phyloP scores from a whole-genome alignment of 2,888 invertebrate genomes.

The Entomobrya proxima region DNA sequence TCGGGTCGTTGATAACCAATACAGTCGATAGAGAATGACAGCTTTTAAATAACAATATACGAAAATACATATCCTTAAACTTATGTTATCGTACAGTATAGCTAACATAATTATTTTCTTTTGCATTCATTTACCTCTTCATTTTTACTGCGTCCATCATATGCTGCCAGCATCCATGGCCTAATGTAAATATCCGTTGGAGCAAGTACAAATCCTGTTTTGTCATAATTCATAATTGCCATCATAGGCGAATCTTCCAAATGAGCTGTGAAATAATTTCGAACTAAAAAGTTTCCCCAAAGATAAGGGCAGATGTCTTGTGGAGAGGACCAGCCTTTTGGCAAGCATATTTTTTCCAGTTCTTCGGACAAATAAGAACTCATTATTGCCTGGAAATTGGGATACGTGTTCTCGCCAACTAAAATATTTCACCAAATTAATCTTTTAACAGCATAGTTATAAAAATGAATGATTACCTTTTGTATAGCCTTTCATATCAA shows the following conservation, averaged over 20 bases:
- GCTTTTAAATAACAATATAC: too few relatives aligned
- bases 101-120: too few relatives aligned
- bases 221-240: slow-evolving; percentile 86
- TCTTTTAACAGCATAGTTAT: too few relatives aligned
- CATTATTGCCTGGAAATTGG: slow-evolving; percentile 89
- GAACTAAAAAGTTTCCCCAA: slow-evolving; percentile 85
- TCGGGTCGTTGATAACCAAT: slow-evolving; percentile 68
- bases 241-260: slow-evolving; percentile 82
- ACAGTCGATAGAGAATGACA: too few relatives aligned
- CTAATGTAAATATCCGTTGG: slow-evolving; percentile 90
- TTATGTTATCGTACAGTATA: too few relatives aligned
- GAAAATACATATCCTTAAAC: too few relatives aligned
- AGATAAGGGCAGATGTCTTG: slow-evolving; percentile 85
- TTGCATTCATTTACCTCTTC: too few relatives aligned
- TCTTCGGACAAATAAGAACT: slow-evolving; percentile 81
- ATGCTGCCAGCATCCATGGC: slow-evolving; percentile 82
- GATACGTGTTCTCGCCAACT: slow-evolving; percentile 90
- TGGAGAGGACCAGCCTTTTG: slow-evolving; percentile 76
- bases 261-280: slow-evolving; percentile 75
- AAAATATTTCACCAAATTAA: too few relatives aligned
- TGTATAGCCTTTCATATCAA: slow-evolving; percentile 91
- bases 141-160: too few relatives aligned
- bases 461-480: slow-evolving; percentile 84
- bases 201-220: slow-evolving; percentile 83
- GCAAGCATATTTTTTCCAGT: slow-evolving; percentile 73